phyloP scores from a whole-genome alignment of 2,797 vertebrate species.

The Hemitrygon akajei region DNA sequence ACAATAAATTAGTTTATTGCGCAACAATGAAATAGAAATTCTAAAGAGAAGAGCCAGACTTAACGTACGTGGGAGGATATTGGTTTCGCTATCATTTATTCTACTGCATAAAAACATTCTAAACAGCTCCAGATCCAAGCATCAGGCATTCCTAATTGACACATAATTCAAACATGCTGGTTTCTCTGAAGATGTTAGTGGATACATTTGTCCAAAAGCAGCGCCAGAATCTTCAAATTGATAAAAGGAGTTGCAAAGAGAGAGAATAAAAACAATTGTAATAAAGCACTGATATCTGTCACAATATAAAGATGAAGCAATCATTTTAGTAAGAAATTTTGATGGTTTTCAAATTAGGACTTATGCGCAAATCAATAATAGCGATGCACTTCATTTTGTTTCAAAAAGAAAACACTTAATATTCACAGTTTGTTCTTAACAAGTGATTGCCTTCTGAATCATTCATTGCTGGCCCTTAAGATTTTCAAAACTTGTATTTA shows the following conservation, averaged over 20 bases:
- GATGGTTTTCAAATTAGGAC: conserved; percentile 14
- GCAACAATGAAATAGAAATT: conserved; percentile 22
- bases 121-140: neutral
- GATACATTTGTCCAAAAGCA: conserved; percentile 19
- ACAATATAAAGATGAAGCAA: neutral
- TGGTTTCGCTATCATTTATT: neutral
- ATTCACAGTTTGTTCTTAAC: neutral
- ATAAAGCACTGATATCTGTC: neutral
- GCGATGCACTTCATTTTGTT: neutral
- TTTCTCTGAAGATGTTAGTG: conserved; percentile 7
- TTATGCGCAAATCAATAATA: conserved; percentile 16
- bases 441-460: conserved; percentile 10
- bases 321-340: neutral
- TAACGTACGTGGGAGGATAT: neutral
- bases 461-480: neutral
- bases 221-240: neutral
- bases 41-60: neutral
- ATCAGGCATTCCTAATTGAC: neutral
- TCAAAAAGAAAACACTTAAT: conserved; percentile 8
- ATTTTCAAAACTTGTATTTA: neutral
- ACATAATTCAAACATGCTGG: neutral
- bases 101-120: neutral
- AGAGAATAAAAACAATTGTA: neutral
- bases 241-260: neutral
- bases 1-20: conserved; percentile 33